These are phyloP conservation scores for Tarsius wallacei DNA, from an alignment of 2,797 vertebrate genomes.

Conservation along the genomic window DNA sequence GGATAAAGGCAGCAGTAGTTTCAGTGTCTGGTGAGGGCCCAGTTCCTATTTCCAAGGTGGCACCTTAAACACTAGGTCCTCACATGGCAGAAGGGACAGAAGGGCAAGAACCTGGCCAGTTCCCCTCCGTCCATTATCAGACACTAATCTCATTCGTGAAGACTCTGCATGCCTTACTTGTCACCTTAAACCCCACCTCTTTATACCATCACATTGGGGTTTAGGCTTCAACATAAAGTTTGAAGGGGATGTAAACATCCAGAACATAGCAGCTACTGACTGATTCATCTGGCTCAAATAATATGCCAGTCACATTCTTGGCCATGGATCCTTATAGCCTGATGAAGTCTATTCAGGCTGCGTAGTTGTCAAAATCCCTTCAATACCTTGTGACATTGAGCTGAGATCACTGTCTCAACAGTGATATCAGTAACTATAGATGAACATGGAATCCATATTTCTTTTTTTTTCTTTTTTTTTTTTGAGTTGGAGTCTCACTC, in stretches of 20 bases:
- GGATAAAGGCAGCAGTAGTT: not conserved
- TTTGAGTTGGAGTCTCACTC: too few relatives aligned
- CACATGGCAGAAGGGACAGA: not conserved
- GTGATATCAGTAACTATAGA: not conserved
- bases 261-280: not conserved
- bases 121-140: not conserved
- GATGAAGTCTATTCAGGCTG: not conserved
- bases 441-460: too few relatives aligned
- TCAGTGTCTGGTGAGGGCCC: not conserved
- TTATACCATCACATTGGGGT: not conserved
- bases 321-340: not conserved
- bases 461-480: too few relatives aligned
- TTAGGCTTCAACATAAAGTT: not conserved
- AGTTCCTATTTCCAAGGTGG: not conserved
- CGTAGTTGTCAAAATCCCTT: not conserved
- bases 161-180: not conserved
- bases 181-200: not conserved
- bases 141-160: not conserved
- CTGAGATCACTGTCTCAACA: not conserved
- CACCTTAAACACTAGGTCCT: not conserved
- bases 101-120: not conserved
- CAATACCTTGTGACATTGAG: too few relatives aligned
- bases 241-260: not conserved
- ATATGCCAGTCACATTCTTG: not conserved
- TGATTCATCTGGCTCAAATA: not conserved